Evolutionary conservation across 2,888 invertebrate genomes (phyloP).

Genomic region (Pocota personata): DNA sequence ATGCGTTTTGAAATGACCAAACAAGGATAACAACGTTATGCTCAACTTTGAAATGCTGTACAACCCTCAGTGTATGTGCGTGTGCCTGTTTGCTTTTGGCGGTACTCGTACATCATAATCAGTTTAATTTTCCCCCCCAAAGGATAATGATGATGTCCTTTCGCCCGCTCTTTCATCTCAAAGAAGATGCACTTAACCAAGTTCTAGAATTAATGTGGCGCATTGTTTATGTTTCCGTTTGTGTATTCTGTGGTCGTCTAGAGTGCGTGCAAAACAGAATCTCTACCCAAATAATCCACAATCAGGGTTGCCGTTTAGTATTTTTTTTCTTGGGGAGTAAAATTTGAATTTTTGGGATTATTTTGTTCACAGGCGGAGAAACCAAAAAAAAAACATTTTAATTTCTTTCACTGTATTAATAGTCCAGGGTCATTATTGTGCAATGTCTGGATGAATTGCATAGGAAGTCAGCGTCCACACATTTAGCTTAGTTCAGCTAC

Average conservation of each 20-base stretch:
- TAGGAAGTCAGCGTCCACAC: no score
- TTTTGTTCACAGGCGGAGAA: no score
- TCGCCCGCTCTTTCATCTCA: conserved; percentile 4
- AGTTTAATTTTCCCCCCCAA: conserved; percentile 23
- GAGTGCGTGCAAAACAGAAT: conserved; percentile 8
- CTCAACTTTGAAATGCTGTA: conserved; percentile 10
- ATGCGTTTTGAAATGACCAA: conserved; percentile 36
- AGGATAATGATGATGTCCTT: conserved; percentile 27
- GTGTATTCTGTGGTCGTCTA: neutral
- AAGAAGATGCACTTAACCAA: conserved; percentile 62
- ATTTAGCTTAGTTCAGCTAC: no score
- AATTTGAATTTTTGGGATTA: no score
- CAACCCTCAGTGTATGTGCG: neutral
- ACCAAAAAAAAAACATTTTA: no score
- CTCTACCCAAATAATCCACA: neutral
- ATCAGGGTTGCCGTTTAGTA: no score
- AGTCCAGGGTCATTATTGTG: no score
- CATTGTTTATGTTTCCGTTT: conserved; percentile 44
- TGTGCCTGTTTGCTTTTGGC: conserved; percentile 24
- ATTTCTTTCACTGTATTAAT: no score
- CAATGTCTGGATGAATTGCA: no score
- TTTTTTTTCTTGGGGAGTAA: no score
- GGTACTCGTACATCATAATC: neutral
- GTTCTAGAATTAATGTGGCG: conserved; percentile 41
- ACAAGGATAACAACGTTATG: conserved; percentile 51